Evolutionary conservation across 2,113 vertebrate genomes (phyloP), one percentile per base, ranked within the genome.

Genomic region (Zosterops lateralis): DNA sequence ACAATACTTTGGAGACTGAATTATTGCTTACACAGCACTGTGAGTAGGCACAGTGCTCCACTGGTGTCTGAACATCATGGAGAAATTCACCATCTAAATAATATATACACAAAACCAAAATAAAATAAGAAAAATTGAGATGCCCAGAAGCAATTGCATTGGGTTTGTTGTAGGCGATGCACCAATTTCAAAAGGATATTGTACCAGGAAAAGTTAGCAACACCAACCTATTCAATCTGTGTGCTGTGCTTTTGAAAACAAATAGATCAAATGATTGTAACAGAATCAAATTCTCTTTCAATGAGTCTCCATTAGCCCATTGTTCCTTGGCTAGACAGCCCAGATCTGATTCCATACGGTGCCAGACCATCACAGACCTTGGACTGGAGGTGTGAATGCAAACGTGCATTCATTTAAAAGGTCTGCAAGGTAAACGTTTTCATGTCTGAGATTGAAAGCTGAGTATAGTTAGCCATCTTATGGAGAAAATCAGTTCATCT

Each of bases 181-280:
- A 12, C 5, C 29, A 20, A 31, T 71, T 93, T 87, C 36, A 84
- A 86, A 94, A 86, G 50, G n/a, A 9, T 67, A 10, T 83, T 71
- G 45, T 83, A 56, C 28, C 28, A 28, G 24, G 29, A 15, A 62
- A 86, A 66, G 24, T 84, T 77, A 90, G 51, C 40, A 74, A 44
- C 2, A 5, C 34, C 47, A 67, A n/a, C 34, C 60, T 79, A 44
- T 80, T 88, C 72, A 74, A 60, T 47, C 56, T 51, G 29, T 62
- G n/a, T 3, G 2, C 67, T 53, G 31, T 77, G 36, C 53, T 84
- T 88, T 84, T 71, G 72, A 48, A 92, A 93, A 92, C 56, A 71
- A 85, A 71, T 64, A 81, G 65, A 94, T 96, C 42, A 95, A 90
- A 86, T 89, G 73, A 64, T 74, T 80, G 92, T 84, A 95, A 88